Evolutionary conservation across 2,888 invertebrate genomes (phyloP).

Genomic region (Tillus elongatus): DNA sequence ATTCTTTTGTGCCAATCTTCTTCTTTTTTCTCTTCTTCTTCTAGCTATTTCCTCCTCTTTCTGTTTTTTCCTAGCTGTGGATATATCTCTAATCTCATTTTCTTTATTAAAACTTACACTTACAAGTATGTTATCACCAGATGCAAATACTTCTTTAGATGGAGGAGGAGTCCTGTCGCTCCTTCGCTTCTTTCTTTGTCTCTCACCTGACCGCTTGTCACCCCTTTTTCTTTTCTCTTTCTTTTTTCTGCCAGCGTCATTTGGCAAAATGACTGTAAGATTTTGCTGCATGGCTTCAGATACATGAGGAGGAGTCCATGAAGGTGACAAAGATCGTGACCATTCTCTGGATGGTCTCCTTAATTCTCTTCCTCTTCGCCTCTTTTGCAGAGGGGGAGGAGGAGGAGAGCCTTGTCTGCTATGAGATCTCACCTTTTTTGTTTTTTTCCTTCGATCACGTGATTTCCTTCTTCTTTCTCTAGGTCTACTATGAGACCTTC

Average conservation of each 20-base stretch:
- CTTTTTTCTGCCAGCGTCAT: constrained; percentile 48
- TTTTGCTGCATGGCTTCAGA: constrained; percentile 43
- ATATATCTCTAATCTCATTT: constrained; percentile 37
- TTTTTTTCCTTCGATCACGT: constrained; percentile 33
- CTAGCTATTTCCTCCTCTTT: constrained; percentile 38
- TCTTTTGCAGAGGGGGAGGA: constrained; percentile 33
- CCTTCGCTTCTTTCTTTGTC: constrained; percentile 39
- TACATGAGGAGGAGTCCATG: constrained; percentile 56
- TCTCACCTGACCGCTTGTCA: constrained; percentile 38
- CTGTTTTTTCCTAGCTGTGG: constrained; percentile 37
- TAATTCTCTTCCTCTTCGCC: constrained; percentile 24
- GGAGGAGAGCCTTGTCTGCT: constrained; percentile 33
- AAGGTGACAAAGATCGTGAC: constrained; percentile 32
- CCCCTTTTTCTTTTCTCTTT: constrained; percentile 41
- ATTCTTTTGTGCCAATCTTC: constrained; percentile 32
- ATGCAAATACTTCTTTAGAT: constrained; percentile 85
- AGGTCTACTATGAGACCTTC: constrained; percentile 30
- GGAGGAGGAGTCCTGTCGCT: constrained; percentile 50
- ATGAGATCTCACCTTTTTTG: constrained; percentile 36
- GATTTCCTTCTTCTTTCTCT: constrained; percentile 37
- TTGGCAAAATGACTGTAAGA: constrained; percentile 51
- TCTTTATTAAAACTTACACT: constrained; percentile 84
- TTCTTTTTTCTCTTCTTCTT: constrained; percentile 37
- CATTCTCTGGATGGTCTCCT: constrained; percentile 31
- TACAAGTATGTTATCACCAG: constrained; percentile 86